These are phyloP conservation scores for Caenorhabditis japonica DNA, from an alignment of 2,888 invertebrate species.

Conservation along the genomic window DNA sequence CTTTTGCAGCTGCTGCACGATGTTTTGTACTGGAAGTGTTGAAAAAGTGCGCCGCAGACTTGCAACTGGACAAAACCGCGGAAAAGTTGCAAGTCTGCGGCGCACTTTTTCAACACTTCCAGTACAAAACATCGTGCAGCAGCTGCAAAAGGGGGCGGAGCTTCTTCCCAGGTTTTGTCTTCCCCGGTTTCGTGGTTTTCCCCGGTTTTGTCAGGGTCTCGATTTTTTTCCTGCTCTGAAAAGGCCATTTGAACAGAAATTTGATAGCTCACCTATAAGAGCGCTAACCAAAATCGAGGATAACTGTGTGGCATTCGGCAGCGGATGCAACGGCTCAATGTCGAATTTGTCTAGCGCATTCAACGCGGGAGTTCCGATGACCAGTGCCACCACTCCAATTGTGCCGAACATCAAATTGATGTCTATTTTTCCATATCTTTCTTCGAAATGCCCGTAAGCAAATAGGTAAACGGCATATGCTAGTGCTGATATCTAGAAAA, in stretches of 20 bases:
- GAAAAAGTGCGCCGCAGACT: no score
- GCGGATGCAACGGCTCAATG: slow-evolving; percentile 86
- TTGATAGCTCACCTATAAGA: slow-evolving; percentile 47
- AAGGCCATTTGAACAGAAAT: background rate
- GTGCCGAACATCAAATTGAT: slow-evolving; percentile 96
- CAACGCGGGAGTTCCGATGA: slow-evolving; percentile 90
- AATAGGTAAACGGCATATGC: slow-evolving; percentile 92
- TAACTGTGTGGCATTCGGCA: slow-evolving; percentile 88
- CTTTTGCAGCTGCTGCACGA: no score
- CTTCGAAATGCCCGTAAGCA: slow-evolving; percentile 86
- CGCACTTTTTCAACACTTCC: no score
- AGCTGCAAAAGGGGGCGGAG: no score
- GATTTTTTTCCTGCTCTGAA: no score
- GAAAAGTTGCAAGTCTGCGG: no score
- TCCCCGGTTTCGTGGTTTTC: no score
- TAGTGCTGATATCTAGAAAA: slow-evolving; percentile 80
- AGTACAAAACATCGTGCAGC: no score
- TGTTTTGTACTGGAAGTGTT: no score
- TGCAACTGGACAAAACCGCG: no score
- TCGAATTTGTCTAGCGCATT: slow-evolving; percentile 86
- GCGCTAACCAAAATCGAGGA: slow-evolving; percentile 57
- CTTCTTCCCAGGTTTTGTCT: no score
- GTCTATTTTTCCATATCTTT: slow-evolving; percentile 93
- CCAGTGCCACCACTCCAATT: slow-evolving; percentile 91
- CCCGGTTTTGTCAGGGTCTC: no score